Evolutionary conservation across 2,113 vertebrate species (phyloP).

Genomic region (Rynchops niger): DNA sequence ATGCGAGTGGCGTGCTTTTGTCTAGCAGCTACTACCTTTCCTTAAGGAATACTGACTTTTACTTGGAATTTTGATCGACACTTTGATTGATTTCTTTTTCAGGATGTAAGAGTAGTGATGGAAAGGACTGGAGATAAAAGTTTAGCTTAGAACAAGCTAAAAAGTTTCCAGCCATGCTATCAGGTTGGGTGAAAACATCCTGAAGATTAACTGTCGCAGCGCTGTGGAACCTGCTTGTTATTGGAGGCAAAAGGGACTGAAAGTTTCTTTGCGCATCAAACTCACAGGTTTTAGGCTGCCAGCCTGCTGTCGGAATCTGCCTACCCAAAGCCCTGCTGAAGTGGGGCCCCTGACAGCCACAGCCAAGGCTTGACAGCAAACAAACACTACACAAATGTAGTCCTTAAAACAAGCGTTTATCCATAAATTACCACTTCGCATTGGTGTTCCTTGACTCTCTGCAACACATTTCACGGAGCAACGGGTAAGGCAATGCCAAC

Average conservation of each 20-base stretch:
- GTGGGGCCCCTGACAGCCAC: not conserved
- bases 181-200: not conserved
- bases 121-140: not conserved
- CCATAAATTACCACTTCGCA: not conserved
- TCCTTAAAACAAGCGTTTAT: not conserved
- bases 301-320: not conserved
- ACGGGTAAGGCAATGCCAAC: not conserved
- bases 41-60: constrained; percentile 6
- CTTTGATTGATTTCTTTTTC: constrained; percentile 36
- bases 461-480: not conserved
- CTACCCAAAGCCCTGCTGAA: not conserved
- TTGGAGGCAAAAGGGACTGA: not conserved
- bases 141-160: not conserved
- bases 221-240: not conserved
- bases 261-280: not conserved
- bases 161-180: not conserved
- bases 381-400: not conserved
- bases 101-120: not conserved
- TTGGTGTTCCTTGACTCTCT: not conserved
- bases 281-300: not conserved
- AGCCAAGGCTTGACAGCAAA: not conserved
- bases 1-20: not conserved
- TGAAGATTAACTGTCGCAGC: not conserved
- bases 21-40: not conserved
- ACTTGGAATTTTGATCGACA: constrained; percentile 22